phyloP scores from a whole-genome alignment of 2,888 invertebrate species.

The Stegana nigrithorax region DNA sequence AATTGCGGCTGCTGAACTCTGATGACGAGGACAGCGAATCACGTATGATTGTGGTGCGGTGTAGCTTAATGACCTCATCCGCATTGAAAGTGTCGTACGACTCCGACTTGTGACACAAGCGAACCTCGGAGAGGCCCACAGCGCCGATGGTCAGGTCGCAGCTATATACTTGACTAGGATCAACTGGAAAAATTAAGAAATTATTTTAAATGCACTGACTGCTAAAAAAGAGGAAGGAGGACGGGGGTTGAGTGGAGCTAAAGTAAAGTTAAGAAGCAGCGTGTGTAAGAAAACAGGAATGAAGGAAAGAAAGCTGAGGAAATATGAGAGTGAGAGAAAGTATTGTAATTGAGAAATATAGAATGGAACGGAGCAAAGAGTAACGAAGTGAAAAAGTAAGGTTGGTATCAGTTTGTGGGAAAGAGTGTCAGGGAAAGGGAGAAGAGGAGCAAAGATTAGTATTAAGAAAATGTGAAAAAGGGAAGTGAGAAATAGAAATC shows the following conservation, averaged over 20 bases:
- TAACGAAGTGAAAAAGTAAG: too few relatives aligned
- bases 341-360: too few relatives aligned
- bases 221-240: too few relatives aligned
- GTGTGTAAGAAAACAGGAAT: too few relatives aligned
- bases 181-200: too few relatives aligned
- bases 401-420: too few relatives aligned
- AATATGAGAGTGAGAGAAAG: too few relatives aligned
- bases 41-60: conserved; percentile 59
- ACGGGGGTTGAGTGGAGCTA: too few relatives aligned
- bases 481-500: background rate
- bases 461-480: background rate
- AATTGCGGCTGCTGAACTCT: conserved; percentile 67
- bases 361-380: too few relatives aligned
- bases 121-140: conserved; percentile 68
- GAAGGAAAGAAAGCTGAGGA: too few relatives aligned
- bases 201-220: too few relatives aligned
- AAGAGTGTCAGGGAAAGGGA: conserved; percentile 5
- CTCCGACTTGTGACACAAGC: conserved; percentile 67
- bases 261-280: too few relatives aligned
- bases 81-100: conserved; percentile 65
- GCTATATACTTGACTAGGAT: conserved; percentile 68
- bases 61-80: conserved; percentile 65
- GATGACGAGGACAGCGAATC: conserved; percentile 68
- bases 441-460: background rate
- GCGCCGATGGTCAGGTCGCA: conserved; percentile 67